Evolutionary conservation across 2,888 invertebrate species (phyloP).

Genomic region (Scotopteryx bipunctaria): DNA sequence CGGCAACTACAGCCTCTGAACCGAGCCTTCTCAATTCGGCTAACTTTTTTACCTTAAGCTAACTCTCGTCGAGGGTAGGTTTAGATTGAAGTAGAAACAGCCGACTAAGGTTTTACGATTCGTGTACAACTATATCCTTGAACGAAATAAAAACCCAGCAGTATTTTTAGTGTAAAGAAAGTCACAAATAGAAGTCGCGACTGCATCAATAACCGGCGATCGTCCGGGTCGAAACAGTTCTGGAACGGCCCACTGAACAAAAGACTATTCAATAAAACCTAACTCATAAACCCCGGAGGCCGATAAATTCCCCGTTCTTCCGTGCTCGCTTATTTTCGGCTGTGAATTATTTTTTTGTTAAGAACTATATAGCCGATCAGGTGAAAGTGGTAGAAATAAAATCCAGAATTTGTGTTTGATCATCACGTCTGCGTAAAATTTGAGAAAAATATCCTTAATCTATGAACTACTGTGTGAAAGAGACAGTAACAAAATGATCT

Average conservation of each 20-base stretch:
- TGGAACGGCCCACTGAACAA: constrained; percentile 35
- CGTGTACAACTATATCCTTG: constrained; percentile 1
- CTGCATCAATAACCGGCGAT: constrained; percentile 31
- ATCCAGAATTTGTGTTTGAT: too few species aligned
- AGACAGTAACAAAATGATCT: constrained; percentile 46
- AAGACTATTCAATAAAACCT: constrained; percentile 55
- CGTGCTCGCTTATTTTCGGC: constrained; percentile 42
- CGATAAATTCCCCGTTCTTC: constrained; percentile 53
- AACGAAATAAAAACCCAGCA: constrained; percentile 5
- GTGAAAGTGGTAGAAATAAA: too few species aligned
- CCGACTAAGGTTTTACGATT: constrained; percentile 5
- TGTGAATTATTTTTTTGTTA: too few species aligned
- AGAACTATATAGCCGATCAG: too few species aligned
- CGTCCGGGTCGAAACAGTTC: constrained; percentile 17
- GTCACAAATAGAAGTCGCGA: constrained; percentile 19
- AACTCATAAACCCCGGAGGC: constrained; percentile 47
- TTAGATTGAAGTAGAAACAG: neutral
- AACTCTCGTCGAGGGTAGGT: neutral
- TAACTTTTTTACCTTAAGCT: neutral
- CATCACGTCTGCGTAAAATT: too few species aligned
- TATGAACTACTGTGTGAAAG: constrained; percentile 23
- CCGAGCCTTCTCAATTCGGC: neutral
- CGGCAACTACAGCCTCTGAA: neutral
- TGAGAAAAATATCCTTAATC: too few species aligned
- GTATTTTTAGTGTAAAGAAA: constrained; percentile 16